These are phyloP conservation scores for Dendrolimus pini DNA, from an alignment of 2,888 invertebrate species.

Conservation along the genomic window DNA sequence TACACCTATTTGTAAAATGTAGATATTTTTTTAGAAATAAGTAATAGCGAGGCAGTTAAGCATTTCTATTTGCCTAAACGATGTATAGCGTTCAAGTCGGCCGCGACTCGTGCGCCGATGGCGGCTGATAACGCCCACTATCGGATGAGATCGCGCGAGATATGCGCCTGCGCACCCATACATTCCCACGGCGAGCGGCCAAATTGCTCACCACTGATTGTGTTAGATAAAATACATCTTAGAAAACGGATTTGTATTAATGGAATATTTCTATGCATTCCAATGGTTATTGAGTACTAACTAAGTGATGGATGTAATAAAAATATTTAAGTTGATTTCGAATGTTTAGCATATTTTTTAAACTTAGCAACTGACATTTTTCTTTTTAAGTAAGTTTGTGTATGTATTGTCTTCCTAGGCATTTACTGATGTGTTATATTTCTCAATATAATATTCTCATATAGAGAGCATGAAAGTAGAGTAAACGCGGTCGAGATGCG, in stretches of 20 bases:
- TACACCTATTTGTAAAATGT: not conserved
- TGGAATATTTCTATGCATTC: not conserved
- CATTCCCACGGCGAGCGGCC: conserved; percentile 39
- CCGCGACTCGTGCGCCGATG: conserved; percentile 42
- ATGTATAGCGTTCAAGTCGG: not conserved
- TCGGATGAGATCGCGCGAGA: conserved; percentile 49
- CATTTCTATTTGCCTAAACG: not conserved
- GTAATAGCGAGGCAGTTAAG: not conserved
- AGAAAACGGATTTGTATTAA: not conserved
- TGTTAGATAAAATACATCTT: not conserved
- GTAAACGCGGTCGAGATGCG: too few relatives aligned
- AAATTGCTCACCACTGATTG: conserved; percentile 6
- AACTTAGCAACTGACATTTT: too few relatives aligned
- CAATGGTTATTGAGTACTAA: not conserved
- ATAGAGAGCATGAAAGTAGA: too few relatives aligned
- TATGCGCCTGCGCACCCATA: conserved; percentile 21
- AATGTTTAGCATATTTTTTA: too few relatives aligned
- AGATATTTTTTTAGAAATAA: not conserved
- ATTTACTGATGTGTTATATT: too few relatives aligned
- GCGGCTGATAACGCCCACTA: conserved; percentile 40
- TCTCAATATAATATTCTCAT: too few relatives aligned
- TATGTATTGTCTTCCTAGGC: too few relatives aligned
- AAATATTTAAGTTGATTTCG: too few relatives aligned
- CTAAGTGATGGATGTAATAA: too few relatives aligned
- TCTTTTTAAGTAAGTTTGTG: too few relatives aligned